Base-by-base conservation (phyloP, 1,140 invertebrate genomes). In the Papilio polytes region DNA sequence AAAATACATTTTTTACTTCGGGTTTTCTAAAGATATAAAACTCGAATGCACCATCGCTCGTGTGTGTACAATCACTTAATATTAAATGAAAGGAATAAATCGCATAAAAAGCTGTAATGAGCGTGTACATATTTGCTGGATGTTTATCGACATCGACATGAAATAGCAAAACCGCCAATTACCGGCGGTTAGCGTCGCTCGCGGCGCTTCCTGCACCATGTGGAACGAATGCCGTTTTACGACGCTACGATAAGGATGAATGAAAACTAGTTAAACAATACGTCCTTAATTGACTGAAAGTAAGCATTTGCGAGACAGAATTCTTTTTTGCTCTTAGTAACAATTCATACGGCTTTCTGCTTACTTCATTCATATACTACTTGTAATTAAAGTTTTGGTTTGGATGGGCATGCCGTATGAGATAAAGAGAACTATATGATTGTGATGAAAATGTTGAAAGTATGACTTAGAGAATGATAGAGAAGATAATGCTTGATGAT, bases 251-350 rank as follows among this genome's bases (percentile, higher is more conserved):
- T 76, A 76, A 76, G 41, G 22, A 31, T 48, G 74, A 76, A 76
- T 76, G 74, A 76, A 76, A 76, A 51, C 46, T 48, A 31, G 74
- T 76, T 48, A 76, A 76, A 76, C 20, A 76, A 51, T 76, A 76
- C 20, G 46, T 76, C 12, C 22, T n/a, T 53, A 51, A 51, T 76
- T 51, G 12, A 26, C 20, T 74, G 20, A 46, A 76, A 53, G 73
- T 20, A 22, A 44, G 8, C n/a, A 15, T 76, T 51, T 15, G 20
- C 22, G 4, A 26, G 22, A 26, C 26, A 26, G 22, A 53, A 46
- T 46, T 3, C 2, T 76, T 31, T 48, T 46, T 46, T 74, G 8
- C 10, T 26, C n/a, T 76, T 76, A 26, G 41, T 6, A 76, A 70
- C 12, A 1, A 41, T 41, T 36, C 36, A 26, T 20, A 22, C 9